Evolutionary conservation across 2,888 invertebrate genomes (phyloP).

Genomic region (Drosophila yooni): DNA sequence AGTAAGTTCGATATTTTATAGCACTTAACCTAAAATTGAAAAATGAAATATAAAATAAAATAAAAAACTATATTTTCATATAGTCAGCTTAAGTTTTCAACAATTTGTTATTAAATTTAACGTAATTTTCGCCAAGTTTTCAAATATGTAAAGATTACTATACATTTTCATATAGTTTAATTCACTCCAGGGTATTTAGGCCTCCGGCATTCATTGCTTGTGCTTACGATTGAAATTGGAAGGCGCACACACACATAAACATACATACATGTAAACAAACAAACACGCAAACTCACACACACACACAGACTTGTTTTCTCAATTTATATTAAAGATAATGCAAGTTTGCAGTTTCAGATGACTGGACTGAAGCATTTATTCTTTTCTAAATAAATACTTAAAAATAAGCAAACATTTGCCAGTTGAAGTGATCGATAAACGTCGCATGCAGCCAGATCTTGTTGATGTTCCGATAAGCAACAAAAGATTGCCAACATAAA

Average conservation of each 20-base stretch:
- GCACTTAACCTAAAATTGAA: background rate
- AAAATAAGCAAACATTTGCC: background rate
- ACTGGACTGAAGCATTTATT: background rate
- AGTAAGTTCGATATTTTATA: background rate
- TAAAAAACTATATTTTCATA: background rate
- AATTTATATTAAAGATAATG: constrained; percentile 2
- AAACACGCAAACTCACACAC: background rate
- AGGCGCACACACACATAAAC: background rate
- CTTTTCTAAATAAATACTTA: background rate
- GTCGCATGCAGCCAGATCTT: background rate
- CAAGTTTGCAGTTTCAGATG: no score
- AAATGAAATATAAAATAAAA: background rate
- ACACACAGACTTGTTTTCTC: background rate
- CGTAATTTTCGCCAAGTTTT: background rate
- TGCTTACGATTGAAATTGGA: constrained; percentile 20
- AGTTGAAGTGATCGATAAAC: constrained; percentile 2
- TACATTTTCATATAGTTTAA: no score
- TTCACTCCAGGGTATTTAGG: constrained; percentile 17
- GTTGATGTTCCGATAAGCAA: background rate
- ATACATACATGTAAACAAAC: no score
- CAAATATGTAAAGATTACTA: background rate
- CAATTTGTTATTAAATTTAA: background rate
- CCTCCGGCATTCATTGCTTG: background rate
- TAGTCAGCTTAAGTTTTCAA: background rate
- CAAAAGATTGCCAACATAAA: background rate